Base-by-base conservation (phyloP, 2,113 vertebrate species). In the Larimichthys crocea region DNA sequence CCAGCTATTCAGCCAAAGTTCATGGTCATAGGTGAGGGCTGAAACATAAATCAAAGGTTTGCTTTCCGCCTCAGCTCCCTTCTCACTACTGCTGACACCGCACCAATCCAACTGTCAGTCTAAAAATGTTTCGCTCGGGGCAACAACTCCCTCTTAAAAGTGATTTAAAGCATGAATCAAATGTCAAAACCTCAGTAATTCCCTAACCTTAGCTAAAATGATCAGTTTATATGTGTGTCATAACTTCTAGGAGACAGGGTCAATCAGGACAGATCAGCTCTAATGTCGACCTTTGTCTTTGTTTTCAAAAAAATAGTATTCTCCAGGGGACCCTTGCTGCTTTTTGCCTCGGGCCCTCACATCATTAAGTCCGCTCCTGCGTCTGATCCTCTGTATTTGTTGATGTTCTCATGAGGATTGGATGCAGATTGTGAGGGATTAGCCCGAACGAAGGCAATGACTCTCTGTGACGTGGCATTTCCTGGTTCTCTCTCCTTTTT, bases 381-480 rank as follows among this genome's bases (percentile, higher is more conserved):
- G 22, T 70, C 80, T 61, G 77, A 82, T 84, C 64, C 63, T 42
- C 46, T 55, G 53, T 79, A 31, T 75, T 71, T 87, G 46, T 44
- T 79, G 44, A 20, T 14, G 2, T 76, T 88, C 80, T 75, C 78
- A 10, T 70, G 67, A 85, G 66, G 76, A 69, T 75, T 61, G 26
- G 26, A 24, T 2, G 52, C 46, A 10, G 65, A 74, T 63, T 80
- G 46, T 19, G 44, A 40, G 20, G 55, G 62, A 78, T 88, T 56
- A 70, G 14, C 78, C 66, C 77, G 3, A 57, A 49, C 64, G 71
- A 42, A 67, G 63, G 78, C 66, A 68, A 24, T 65, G 64, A 11
- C 55, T 64, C 70, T 55, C 42, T 44, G 74, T 86, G 66, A 76
- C 53, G 74, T 66, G 46, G 57, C 68, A 64, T 87, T 94, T 92